Base-by-base conservation (phyloP, 35 echinoderm and acorn worm genomes). In the Strongylocentrotus purpuratus region DNA sequence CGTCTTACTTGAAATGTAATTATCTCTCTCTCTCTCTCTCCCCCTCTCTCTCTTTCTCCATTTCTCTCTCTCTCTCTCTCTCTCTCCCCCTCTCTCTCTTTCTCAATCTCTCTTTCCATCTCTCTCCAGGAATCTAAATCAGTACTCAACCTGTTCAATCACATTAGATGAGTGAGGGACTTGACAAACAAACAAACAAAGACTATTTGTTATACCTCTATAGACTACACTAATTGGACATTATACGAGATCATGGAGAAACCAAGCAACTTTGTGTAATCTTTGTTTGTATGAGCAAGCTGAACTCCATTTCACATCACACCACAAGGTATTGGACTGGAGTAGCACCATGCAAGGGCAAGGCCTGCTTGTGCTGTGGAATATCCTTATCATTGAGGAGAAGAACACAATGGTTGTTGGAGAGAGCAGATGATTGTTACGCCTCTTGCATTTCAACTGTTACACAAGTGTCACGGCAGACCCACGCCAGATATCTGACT, bases 111-210 rank as follows among this genome's bases (percentile, higher is more conserved):
- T 46, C 59, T 33, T 59, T 59, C 17, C 2, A 59, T 95, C 33
- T 46, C 90, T 94, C 94, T n/a, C n/a, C 94, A 99, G 98, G 98
- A 99, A 88, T 97, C 98, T 18, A 97, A 97, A 86, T 99, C 98
- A 15, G 98, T 99, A 12, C 94, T 99, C 90, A 99, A 99, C 94
- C 96, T 99, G 20, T 97, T 99, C 88, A 99, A 99, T 50, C 98
- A 99, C 86, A 99, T 99, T 11, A 97, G 98, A 94, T 98, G 96
- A 98, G 65, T 78, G 65, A 28, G 65, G 22, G 65, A 78, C 28
- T 22, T n/a, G 7, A 78, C 22, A n/a, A 78, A 28, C n/a, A n/a
- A n/a, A n/a, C 61, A 70, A 70, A 78, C 65, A 22, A 78, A n/a
- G 28, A 78, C 65, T 78, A 28, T 71, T 25, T 20, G 61, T 71